phyloP scores from a whole-genome alignment of 2,113 vertebrate genomes.

The Hystrix cristata region DNA sequence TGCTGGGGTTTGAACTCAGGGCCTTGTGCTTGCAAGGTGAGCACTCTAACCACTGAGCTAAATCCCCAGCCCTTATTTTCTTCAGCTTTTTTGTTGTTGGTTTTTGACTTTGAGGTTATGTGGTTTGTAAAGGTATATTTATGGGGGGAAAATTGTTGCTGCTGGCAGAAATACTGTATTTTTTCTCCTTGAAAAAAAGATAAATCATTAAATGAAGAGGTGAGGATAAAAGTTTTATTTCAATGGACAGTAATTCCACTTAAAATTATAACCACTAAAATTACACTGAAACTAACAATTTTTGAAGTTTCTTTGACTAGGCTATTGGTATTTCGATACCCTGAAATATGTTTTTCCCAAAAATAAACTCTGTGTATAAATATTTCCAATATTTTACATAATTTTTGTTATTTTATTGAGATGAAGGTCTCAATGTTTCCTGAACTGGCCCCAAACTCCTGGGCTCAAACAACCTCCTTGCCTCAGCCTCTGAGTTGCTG shows the following conservation, averaged over 20 bases:
- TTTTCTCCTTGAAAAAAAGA: constrained; percentile 22
- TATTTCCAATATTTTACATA: not conserved
- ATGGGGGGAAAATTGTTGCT: not conserved
- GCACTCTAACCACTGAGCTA: not conserved
- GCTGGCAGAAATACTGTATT: not conserved
- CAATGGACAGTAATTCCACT: constrained; percentile 22
- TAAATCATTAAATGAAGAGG: constrained; percentile 10
- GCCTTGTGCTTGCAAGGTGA: not conserved
- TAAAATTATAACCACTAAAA: constrained; percentile 43
- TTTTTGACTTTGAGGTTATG: constrained; percentile 21
- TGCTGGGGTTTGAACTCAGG: not conserved
- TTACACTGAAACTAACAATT: not conserved
- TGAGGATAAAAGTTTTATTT: not conserved
- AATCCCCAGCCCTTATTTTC: not conserved
- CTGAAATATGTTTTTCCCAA: not conserved
- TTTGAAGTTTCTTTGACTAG: not conserved
- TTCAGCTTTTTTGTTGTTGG: not conserved
- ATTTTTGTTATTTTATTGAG: not conserved
- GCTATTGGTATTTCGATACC: not conserved
- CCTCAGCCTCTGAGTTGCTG: not conserved
- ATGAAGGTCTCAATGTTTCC: not conserved
- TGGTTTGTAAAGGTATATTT: constrained; percentile 8
- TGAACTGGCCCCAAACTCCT: not conserved
- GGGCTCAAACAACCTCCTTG: not conserved
- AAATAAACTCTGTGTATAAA: not conserved